These are phyloP conservation scores for Tryphoninae sp. DNA, from an alignment of 2,888 invertebrate genomes.

Conservation along the genomic window DNA sequence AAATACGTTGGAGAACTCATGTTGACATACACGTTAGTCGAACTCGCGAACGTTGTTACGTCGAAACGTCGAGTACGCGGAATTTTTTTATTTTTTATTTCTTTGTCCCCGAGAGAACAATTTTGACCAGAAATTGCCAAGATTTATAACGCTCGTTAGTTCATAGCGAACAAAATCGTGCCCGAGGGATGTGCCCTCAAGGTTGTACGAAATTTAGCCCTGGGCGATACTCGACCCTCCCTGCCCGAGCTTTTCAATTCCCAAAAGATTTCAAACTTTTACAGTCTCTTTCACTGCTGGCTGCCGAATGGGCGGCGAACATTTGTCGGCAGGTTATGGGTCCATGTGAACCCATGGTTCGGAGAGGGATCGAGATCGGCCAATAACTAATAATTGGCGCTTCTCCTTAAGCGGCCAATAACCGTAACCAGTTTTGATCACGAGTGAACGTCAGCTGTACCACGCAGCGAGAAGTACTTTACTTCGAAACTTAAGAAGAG, in stretches of 20 bases:
- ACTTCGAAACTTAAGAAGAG: slow-evolving; percentile 42
- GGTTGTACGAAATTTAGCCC: slow-evolving; percentile 52
- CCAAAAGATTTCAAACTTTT: slow-evolving; percentile 49
- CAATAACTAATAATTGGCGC: slow-evolving; percentile 8
- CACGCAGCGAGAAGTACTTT: neutral
- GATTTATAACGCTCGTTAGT: slow-evolving; percentile 50
- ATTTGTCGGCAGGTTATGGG: slow-evolving; percentile 12
- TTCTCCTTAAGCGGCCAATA: slow-evolving; percentile 9
- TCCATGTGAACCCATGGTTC: neutral
- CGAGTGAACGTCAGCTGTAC: neutral
- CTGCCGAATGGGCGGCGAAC: neutral
- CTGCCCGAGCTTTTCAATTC: slow-evolving; percentile 43
- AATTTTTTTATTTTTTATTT: neutral
- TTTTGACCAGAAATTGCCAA: slow-evolving; percentile 53
- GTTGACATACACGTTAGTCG: neutral
- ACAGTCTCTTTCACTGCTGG: slow-evolving; percentile 23
- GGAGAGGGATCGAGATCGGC: slow-evolving; percentile 9
- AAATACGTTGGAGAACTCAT: neutral
- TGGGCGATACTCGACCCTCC: slow-evolving; percentile 4
- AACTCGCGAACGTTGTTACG: neutral
- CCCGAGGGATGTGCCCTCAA: slow-evolving; percentile 49
- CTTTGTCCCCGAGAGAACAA: slow-evolving; percentile 19
- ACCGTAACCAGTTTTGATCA: neutral
- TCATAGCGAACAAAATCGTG: slow-evolving; percentile 41
- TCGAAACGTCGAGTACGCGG: neutral